Base-by-base conservation (phyloP, 2,888 invertebrate genomes). In the Archaeoteleia sp. region DNA sequence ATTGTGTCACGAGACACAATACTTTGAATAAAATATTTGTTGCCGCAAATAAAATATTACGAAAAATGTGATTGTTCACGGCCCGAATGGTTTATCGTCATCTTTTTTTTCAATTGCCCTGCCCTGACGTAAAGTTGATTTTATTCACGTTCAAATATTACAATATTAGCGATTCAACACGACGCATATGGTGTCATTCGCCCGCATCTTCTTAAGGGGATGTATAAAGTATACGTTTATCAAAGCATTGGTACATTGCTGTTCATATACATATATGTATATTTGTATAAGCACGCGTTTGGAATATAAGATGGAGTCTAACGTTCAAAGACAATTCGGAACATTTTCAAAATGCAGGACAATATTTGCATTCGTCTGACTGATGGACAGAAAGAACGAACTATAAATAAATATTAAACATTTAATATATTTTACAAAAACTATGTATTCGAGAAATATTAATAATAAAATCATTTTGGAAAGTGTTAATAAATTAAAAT, bases 151-250 rank as follows among this genome's bases (percentile, higher is more conserved):
- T 77, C 77, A 71, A 75, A 74, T 77, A 80, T 80, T 77, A 78
- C 78, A 71, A 78, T 80, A 79, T 81, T 81, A 80, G 77, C 76
- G 75, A 81, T 81, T 80, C 79, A 77, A 74, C 73, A 71, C 74
- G 74, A 74, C 75, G 74, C 78, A 80, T 80, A 79, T 78, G 77
- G 76, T 77, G 79, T 79, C 80, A 77, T 72, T 78, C 75, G 80
- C 82, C 82, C 82, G 81, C 81, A 82, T 82, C 79, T 79, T 74
- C 74, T 73, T 72, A 71, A 71, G 71, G 74, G 75, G 76, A 76
- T 72, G 77, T 78, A 79, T 78, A 74, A 78, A 74, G 76, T 75
- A 68, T 58, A 68, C 63, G 68, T 63, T 68, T 60, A 54, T 67
- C 60, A 60, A 60, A 54, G 42, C 66, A 54, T 61, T 61, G 60